phyloP scores from a whole-genome alignment of 2,888 invertebrate species.

The Listrodromus nycthemerus region DNA sequence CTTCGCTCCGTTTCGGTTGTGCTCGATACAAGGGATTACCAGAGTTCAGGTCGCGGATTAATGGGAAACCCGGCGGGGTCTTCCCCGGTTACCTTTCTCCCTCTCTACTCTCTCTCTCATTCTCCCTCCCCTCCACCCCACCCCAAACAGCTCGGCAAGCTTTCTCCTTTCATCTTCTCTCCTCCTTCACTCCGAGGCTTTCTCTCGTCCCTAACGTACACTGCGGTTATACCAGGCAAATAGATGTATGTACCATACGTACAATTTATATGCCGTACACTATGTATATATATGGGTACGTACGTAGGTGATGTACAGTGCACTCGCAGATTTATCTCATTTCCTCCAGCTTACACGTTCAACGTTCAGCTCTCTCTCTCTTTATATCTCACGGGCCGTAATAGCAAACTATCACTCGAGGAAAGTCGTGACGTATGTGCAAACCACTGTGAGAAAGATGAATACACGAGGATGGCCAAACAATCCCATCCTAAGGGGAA shows the following conservation, averaged over 20 bases:
- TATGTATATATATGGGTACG: background rate
- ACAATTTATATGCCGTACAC: slow-evolving; percentile 35
- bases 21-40: slow-evolving; percentile 70
- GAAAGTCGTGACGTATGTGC: slow-evolving; percentile 36
- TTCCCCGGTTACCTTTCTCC: slow-evolving; percentile 54
- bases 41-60: slow-evolving; percentile 72
- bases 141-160: slow-evolving; percentile 7
- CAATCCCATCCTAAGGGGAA: background rate
- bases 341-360: slow-evolving; percentile 2
- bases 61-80: slow-evolving; percentile 67
- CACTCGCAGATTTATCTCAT: slow-evolving; percentile 14
- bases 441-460: background rate
- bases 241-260: slow-evolving; percentile 6
- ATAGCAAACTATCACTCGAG: slow-evolving; percentile 5
- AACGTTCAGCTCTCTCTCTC: slow-evolving; percentile 3
- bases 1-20: slow-evolving; percentile 55
- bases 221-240: slow-evolving; percentile 36
- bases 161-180: slow-evolving; percentile 41
- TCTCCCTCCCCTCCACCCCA: slow-evolving; percentile 25
- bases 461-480: background rate
- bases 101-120: slow-evolving; percentile 39
- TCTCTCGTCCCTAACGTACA: slow-evolving; percentile 35
- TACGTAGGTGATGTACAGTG: slow-evolving; percentile 15
- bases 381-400: background rate
- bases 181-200: slow-evolving; percentile 15